Evolutionary conservation across 2,113 vertebrate genomes (phyloP), one percentile per base, ranked within the genome.

Genomic region (Eupsittula cactorum): DNA sequence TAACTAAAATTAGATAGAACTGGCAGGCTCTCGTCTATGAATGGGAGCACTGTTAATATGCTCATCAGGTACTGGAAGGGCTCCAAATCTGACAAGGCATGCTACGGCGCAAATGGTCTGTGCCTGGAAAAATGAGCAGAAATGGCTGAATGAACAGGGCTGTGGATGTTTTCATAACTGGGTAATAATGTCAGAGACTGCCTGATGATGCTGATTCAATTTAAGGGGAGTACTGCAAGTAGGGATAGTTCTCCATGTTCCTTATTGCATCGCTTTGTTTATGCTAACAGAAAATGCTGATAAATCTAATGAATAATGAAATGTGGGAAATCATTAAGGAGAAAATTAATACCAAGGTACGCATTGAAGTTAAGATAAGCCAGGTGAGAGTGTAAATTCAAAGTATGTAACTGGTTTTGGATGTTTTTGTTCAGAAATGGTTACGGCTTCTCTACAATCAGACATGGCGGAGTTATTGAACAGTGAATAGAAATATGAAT

Each of bases 1-100:
- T 71, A 39, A 77, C 95, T 96, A 95, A 97, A 96, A 95, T 96
- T 96, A 96, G 93, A 88, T 90, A 82, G 95, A 91, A 78, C 79
- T 92, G 92, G 95, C 95, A 96, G 94, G 86, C 92, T 90, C 42
- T 53, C 37, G 1, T 9, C 82, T 75, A 60, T 96, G 93, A 97
- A 96, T 94, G 93, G 95, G 90, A 96, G 95, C 92, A 78, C 92
- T 97, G 96, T 96, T 96, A 97, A 96, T 95, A 83, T 95, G 90
- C 96, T 96, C 95, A 88, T 96, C 93, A 94, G 92, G 95, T 95
- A 93, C 89, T 97, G 96, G 96, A 95, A 92, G 74, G 88, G 65
- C 81, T 95, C 95, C 96, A 96, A 78, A 95, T 84, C 90, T 88
- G 90, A 96, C 93, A 93, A 94, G 93, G 92, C 93, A n/a, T 83